These are phyloP conservation scores for Dunckerocampus dactyliophorus DNA, from an alignment of 2,113 vertebrate genomes.

Conservation along the genomic window DNA sequence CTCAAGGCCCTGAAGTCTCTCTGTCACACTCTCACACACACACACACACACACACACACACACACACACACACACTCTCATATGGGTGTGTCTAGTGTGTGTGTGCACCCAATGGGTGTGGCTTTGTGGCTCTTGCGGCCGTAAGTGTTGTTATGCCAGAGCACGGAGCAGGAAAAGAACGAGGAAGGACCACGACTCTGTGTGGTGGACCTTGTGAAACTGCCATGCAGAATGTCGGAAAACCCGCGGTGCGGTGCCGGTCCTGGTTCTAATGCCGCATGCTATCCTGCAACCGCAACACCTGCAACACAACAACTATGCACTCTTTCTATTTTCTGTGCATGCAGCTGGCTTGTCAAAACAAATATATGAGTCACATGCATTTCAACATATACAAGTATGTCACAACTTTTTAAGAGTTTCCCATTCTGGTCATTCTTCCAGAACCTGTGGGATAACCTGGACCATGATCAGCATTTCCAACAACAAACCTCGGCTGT, in stretches of 20 bases:
- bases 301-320: slow-evolving; percentile 34
- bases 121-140: slow-evolving; percentile 41
- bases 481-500: no score
- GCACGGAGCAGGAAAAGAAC: neutral
- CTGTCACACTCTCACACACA: neutral
- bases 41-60: neutral
- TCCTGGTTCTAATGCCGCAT: slow-evolving; percentile 41
- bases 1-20: neutral
- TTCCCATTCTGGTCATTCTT: no score
- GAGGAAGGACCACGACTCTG: slow-evolving; percentile 4
- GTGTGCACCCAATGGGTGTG: slow-evolving; percentile 40
- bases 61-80: neutral
- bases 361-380: slow-evolving; percentile 4
- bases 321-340: slow-evolving; percentile 11
- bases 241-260: slow-evolving; percentile 32
- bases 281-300: slow-evolving; percentile 27
- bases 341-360: neutral
- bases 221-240: slow-evolving; percentile 28
- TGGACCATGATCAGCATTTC: no score
- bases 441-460: no score
- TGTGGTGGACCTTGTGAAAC: slow-evolving; percentile 31
- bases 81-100: slow-evolving; percentile 29
- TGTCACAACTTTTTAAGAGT: no score
- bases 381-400: neutral
- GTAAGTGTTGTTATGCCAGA: slow-evolving; percentile 18